phyloP scores from a whole-genome alignment of 1,140 invertebrate species.

The Physella acuta region DNA sequence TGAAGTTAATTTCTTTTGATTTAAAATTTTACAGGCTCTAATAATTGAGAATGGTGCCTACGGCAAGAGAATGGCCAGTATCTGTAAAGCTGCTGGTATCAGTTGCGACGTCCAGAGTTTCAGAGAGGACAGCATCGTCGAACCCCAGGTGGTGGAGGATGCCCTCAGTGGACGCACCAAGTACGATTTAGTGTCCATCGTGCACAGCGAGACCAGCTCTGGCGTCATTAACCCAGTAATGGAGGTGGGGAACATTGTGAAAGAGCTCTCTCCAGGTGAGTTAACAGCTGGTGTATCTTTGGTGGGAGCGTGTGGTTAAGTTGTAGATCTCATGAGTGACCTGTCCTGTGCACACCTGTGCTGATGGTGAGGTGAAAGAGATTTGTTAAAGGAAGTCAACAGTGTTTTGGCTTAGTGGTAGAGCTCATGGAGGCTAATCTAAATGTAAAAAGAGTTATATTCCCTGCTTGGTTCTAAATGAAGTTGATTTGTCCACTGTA shows the following conservation, averaged over 20 bases:
- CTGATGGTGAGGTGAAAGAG: too few species aligned
- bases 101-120: slow-evolving; percentile 51
- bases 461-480: too few species aligned
- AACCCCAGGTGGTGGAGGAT: slow-evolving; percentile 42
- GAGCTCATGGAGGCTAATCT: too few species aligned
- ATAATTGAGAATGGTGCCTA: slow-evolving; percentile 63
- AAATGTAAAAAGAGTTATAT: too few species aligned
- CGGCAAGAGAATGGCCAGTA: slow-evolving; percentile 60
- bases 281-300: too few species aligned
- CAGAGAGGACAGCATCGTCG: slow-evolving; percentile 55
- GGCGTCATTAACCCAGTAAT: slow-evolving; percentile 63
- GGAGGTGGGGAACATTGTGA: slow-evolving; percentile 58
- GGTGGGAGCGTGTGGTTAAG: too few species aligned
- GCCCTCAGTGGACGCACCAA: slow-evolving; percentile 37
- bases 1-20: too few species aligned
- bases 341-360: too few species aligned
- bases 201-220: slow-evolving; percentile 64
- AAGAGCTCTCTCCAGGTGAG: slow-evolving; percentile 48
- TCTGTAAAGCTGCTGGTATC: slow-evolving; percentile 58
- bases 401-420: too few species aligned
- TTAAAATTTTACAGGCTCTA: slow-evolving; percentile 57
- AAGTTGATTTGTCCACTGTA: too few species aligned
- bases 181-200: slow-evolving; percentile 57
- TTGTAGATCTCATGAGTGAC: too few species aligned
- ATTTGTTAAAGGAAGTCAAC: too few species aligned